Evolutionary conservation across 2,888 invertebrate genomes (phyloP).

Genomic region (Macrosiphum euphorbiae): DNA sequence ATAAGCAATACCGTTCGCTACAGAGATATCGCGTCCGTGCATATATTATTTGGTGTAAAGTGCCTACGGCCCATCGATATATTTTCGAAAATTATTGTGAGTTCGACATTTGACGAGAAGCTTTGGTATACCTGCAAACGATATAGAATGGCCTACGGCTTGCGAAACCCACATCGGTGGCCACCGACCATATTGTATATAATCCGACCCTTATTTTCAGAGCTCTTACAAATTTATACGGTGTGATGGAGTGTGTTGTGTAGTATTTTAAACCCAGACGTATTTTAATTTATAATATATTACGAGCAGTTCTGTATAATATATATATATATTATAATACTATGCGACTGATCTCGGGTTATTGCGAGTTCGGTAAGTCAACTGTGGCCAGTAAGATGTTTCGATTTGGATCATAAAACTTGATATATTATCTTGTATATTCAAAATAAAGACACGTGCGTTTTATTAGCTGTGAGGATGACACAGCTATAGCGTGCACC

Average conservation of each 20-base stretch:
- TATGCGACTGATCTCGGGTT: neutral
- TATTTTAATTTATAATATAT: neutral
- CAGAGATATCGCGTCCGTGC: neutral
- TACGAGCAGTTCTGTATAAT: neutral
- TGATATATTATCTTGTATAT: neutral
- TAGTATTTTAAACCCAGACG: neutral
- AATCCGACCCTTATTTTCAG: neutral
- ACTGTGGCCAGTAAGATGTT: neutral
- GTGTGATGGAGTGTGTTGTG: neutral
- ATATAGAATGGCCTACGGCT: neutral
- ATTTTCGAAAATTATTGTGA: neutral
- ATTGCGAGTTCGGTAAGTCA: neutral
- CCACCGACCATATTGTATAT: neutral
- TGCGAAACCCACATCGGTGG: neutral
- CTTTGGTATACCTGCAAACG: neutral
- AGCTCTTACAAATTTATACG: neutral
- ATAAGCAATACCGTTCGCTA: neutral
- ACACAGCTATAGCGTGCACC: neutral
- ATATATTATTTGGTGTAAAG: neutral
- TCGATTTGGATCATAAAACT: conserved; percentile 7
- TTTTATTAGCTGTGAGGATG: neutral
- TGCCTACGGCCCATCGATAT: neutral
- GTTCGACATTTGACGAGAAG: neutral
- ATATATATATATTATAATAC: neutral
- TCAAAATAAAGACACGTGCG: neutral